Evolutionary conservation across 1,140 invertebrate genomes (phyloP), one percentile per base, ranked within the genome.

Genomic region (Pseudomyrmex concolor): DNA sequence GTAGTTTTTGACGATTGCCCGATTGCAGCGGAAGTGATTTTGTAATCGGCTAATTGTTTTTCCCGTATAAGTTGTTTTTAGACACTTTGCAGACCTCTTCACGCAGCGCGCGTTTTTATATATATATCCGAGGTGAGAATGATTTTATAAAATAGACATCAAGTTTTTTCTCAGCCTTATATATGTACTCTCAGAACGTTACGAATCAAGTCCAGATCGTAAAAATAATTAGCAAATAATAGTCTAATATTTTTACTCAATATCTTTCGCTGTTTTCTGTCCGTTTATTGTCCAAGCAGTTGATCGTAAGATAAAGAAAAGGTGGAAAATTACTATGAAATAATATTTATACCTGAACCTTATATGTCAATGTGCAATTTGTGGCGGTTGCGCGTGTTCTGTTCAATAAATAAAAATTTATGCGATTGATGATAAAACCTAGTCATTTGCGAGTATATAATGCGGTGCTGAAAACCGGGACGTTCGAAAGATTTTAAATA

Each of bases 281-380:
- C 34, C 22, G 55, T 25, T 87, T 87, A 86, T 87, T 86, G 86
- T 87, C 85, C 57, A 86, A 66, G 43, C 10, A 25, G 50, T 72
- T 84, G 84, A 87, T 34, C 9, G 54, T 25, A 72, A 68, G 50
- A 86, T 73, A 10, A 25, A 25, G 10, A 67, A 34, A n/a, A 19
- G 48, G 17, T 57, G 25, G 59, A 1, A 1, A 15, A n/a, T 22
- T 10, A 71, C 19, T 15, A 19, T 43, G 48, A 67, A 50, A 22
- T n/a, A n/a, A n/a, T n/a, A n/a, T 68, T 5, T 55, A 50, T 19
- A 68, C 63, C 8, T 8, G 12, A 57, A 54, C 22, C 2, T n/a
- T 48, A 66, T 59, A 3, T 19, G 12, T 43, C 25, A 22, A 59
- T 70, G 34, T 9, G 17, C 17, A 66, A 50, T 50, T 45, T 12